Evolutionary conservation across 2,797 vertebrate genomes (phyloP).

Genomic region (Clamator glandarius): DNA sequence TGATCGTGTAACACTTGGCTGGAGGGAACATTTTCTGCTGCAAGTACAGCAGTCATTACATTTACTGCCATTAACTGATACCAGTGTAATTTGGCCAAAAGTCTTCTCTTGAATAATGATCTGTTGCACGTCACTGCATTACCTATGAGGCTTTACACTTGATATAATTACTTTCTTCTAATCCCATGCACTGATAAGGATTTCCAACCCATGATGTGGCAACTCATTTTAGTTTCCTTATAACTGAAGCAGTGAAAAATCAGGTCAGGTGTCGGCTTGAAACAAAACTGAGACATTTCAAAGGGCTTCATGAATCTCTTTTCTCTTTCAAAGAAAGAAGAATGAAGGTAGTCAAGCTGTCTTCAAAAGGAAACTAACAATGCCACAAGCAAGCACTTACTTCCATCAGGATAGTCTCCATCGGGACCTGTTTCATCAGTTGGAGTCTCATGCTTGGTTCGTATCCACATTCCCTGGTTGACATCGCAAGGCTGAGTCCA

Average conservation of each 20-base stretch:
- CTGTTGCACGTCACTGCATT: not conserved
- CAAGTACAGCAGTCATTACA: not conserved
- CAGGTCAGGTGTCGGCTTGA: not conserved
- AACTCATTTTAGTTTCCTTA: not conserved
- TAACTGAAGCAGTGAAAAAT: not conserved
- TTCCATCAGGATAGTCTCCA: constrained; percentile 64
- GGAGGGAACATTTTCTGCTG: not conserved
- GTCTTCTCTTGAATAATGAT: not conserved
- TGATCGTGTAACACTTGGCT: not conserved
- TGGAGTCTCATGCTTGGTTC: constrained; percentile 72
- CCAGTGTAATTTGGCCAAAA: not conserved
- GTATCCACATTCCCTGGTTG: constrained; percentile 69
- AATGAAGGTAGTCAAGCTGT: not conserved
- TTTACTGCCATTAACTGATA: not conserved
- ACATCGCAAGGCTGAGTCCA: constrained; percentile 76
- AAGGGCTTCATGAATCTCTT: not conserved
- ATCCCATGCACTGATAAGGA: not conserved
- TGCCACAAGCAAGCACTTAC: constrained; percentile 13
- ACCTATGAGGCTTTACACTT: not conserved
- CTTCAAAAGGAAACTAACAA: not conserved
- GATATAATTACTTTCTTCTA: not conserved
- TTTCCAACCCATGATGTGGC: not conserved
- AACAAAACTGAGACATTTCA: not conserved
- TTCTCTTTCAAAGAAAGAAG: not conserved
- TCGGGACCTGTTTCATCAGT: constrained; percentile 57